Percentiles rank a stretch among this genome's conserved stretches.
Conservation (phyloP, 2,888 invertebrate species). For the Gnatocerus cornutus region DNA sequence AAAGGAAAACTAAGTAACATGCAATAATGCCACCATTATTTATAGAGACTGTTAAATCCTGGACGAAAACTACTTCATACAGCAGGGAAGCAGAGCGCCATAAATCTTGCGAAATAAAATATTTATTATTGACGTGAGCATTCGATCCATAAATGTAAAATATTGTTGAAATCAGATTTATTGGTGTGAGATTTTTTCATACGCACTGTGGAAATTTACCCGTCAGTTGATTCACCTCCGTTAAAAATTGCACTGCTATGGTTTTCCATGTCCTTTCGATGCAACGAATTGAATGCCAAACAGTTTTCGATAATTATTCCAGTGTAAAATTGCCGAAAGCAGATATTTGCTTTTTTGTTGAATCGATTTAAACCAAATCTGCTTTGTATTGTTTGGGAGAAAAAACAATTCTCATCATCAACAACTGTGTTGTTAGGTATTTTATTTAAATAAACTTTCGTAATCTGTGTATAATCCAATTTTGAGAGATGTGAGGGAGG, state of each 20-base stretch:
- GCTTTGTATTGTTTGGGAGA: slow-evolving; percentile 20
- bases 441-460: slow-evolving; percentile 34
- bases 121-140: slow-evolving; percentile 55
- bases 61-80: slow-evolving; percentile 55
- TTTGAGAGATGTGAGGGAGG: slow-evolving; percentile 35
- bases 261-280: slow-evolving; percentile 35
- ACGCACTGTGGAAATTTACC: slow-evolving; percentile 45
- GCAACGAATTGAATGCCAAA: slow-evolving; percentile 29
- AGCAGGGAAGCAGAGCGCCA: slow-evolving; percentile 51
- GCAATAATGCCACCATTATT: slow-evolving; percentile 60
- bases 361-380: slow-evolving; percentile 9
- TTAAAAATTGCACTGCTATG: slow-evolving; percentile 29
- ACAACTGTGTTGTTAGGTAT: slow-evolving; percentile 28
- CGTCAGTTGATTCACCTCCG: slow-evolving; percentile 34
- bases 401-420: slow-evolving; percentile 13
- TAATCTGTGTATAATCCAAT: slow-evolving; percentile 36
- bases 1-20: slow-evolving; percentile 58
- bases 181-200: slow-evolving; percentile 49
- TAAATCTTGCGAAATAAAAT: slow-evolving; percentile 54
- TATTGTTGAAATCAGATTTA: slow-evolving; percentile 55
- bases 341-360: slow-evolving; percentile 15
- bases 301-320: slow-evolving; percentile 31
- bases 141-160: slow-evolving; percentile 57
- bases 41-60: slow-evolving; percentile 58
- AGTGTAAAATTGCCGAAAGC: slow-evolving; percentile 23